Evolutionary conservation across 92 coral and sea anemone species (phyloP), one percentile per base, ranked within the genome.

Genomic region (Siderastrea radians): DNA sequence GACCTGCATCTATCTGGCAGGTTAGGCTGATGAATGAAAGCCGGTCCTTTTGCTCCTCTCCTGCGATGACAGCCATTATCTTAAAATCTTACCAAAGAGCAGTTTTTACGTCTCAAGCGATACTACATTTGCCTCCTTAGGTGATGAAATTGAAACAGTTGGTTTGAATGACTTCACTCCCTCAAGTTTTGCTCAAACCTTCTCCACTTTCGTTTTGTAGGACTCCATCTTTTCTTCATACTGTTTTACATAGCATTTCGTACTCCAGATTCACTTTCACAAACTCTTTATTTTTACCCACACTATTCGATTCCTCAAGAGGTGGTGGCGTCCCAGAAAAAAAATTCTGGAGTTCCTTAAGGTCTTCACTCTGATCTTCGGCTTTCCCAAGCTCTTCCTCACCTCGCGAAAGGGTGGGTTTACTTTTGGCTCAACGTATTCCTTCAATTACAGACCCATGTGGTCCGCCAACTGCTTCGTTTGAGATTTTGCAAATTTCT

Each of bases 1-100:
- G 73, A 11, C 86, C 90, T n/a, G 83, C 51, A 48, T 90, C 92
- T 46, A 92, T 89, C 76, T 92, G 90, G 78, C 88, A 60, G n/a
- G 67, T 52, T 50, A 90, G 72, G 53, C 93, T 90, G 3, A 90
- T 82, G 7, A 90, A 61, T 3, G 89, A 84, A 75, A 90, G 60
- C 55, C 81, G 14, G 46, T 90, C 93, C 68, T 78, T 90, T 51
- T 90, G 87, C n/a, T 67, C 59, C 72, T 86, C 91, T 0, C 88
- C 90, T 53, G 53, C 75, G 11, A 84, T 87, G 14, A 85, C 49
- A 58, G 90, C 90, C 62, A 72, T 46, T 51, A 90, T 90, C 50
- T 86, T 79, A 84, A 86, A 85, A 63, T 84, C 92, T 16, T 81
- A 82, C 73, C 61, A 57, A 2, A 90, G 81, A 15, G 89, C 89